Base-by-base conservation (phyloP, 2,113 vertebrate genomes). In the Bucco capensis region DNA sequence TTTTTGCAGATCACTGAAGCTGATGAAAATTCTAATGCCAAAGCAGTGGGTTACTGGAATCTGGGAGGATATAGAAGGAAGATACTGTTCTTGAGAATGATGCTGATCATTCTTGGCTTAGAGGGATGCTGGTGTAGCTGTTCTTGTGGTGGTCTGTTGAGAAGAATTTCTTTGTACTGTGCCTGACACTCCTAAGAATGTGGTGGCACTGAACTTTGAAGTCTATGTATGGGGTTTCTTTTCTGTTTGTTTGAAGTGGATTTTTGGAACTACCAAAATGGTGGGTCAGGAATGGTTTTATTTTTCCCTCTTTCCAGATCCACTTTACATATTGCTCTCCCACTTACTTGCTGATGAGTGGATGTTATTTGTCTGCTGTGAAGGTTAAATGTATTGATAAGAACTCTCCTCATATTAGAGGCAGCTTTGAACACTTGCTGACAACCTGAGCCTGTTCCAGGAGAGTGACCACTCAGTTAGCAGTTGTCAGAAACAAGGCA, bases 171-270 rank as follows among this genome's bases (percentile, higher is more conserved):
- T 70, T 12, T 27, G 23, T 44, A 1, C 64, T 66, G 19, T 19
- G 0, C 61, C 70, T 38, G 33, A 1, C 31, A 8, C 33, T 53
- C 12, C 1, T 6, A 12, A 38, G 42, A 49, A 61, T 0, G 0
- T 9, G 18, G 5, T 27, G 9, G n/a, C n/a, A n/a, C 66, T 82
- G 61, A 82, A 12, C 30, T 53, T 58, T 3, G 4, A 5, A 47
- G 19, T 35, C 14, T 65, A 13, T 17, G 3, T 21, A 1, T 16
- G 21, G 33, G 23, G 2, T 22, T 76, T 54, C n/a, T 74, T 25
- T 7, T 2, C 1, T 40, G 61, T 31, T 38, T 44, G 18, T 42
- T 72, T 38, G 53, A 31, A 84, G 13, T 40, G 30, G 42, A 4
- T 24, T 49, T 2, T 0, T 56, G 49, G 57, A 64, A 30, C 40